These are phyloP conservation scores for Netelia inedita DNA, from an alignment of 2,888 invertebrate genomes.

Conservation along the genomic window DNA sequence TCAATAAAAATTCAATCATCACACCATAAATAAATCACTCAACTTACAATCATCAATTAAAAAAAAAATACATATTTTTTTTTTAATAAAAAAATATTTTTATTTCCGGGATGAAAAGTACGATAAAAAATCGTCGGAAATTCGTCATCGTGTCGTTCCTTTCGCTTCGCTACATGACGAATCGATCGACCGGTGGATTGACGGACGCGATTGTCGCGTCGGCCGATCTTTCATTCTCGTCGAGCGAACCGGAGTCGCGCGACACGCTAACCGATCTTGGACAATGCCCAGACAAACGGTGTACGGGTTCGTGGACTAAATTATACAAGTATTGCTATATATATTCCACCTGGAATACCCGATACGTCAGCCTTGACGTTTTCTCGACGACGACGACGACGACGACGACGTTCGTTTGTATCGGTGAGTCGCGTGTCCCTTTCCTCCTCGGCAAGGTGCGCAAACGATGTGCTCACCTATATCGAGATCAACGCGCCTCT, in stretches of 20 bases:
- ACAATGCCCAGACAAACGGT: constrained; percentile 73
- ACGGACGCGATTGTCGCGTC: constrained; percentile 30
- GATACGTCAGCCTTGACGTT: constrained; percentile 76
- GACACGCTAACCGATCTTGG: constrained; percentile 75
- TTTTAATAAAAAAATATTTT: too few relatives aligned
- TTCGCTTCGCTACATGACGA: constrained; percentile 46
- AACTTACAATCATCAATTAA: too few relatives aligned
- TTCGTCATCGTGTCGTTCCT: not conserved
- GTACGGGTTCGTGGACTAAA: not conserved
- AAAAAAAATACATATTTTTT: too few relatives aligned
- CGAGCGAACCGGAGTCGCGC: constrained; percentile 45
- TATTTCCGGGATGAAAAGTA: not conserved
- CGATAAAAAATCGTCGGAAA: not conserved
- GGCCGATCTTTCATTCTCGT: constrained; percentile 47
- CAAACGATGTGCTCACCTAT: constrained; percentile 53
- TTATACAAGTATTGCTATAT: constrained; percentile 3
- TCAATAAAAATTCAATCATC: too few relatives aligned
- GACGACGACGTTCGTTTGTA: constrained; percentile 8
- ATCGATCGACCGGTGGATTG: constrained; percentile 44
- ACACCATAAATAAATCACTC: too few relatives aligned
- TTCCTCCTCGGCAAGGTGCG: constrained; percentile 41
- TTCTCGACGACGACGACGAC: constrained; percentile 33
- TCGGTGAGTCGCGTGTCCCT: constrained; percentile 37
- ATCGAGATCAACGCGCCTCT: constrained; percentile 66
- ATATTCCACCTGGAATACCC: constrained; percentile 66